These are phyloP conservation scores for Pocota personata DNA, from an alignment of 2,888 invertebrate species.

Conservation along the genomic window DNA sequence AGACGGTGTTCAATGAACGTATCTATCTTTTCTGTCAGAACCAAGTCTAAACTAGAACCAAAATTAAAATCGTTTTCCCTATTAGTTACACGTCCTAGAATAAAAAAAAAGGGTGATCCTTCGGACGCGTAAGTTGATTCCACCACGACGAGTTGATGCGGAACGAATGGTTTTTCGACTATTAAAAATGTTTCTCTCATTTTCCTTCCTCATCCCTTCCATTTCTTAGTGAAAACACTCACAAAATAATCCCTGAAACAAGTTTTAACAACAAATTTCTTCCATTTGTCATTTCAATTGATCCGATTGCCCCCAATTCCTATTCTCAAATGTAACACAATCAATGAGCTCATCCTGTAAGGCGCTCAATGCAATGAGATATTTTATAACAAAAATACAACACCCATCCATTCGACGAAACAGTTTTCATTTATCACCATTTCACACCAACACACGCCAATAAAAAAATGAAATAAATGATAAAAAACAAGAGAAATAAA, in stretches of 20 bases:
- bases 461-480: constrained; percentile 33
- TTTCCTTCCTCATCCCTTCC: not conserved
- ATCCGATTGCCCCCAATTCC: constrained; percentile 41
- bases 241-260: constrained; percentile 6
- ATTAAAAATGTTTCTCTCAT: not conserved
- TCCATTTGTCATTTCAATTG: constrained; percentile 34
- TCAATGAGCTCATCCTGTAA: constrained; percentile 59
- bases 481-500: constrained; percentile 14
- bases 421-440: constrained; percentile 57
- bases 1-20: no score
- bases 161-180: not conserved
- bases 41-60: no score
- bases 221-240: not conserved
- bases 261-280: not conserved
- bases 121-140: no score
- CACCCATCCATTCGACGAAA: constrained; percentile 19
- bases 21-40: no score
- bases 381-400: constrained; percentile 52
- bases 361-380: constrained; percentile 58
- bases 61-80: no score
- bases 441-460: constrained; percentile 30
- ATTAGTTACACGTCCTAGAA: no score
- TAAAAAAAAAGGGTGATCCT: no score
- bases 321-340: constrained; percentile 3
- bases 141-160: not conserved